Evolutionary conservation across 2,888 invertebrate species (phyloP).

Genomic region (Flabesymbios commensalis): DNA sequence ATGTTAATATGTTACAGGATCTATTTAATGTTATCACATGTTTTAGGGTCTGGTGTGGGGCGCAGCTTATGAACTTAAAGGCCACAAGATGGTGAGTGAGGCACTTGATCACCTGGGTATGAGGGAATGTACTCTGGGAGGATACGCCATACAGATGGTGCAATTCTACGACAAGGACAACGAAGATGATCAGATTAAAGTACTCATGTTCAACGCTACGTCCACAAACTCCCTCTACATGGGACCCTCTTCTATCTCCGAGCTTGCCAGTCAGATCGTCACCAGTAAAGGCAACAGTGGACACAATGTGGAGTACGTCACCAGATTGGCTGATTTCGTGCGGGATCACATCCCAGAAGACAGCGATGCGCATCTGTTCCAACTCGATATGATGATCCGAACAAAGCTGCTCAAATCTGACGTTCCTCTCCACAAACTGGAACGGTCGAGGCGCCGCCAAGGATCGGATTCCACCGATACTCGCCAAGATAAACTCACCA

Average conservation of each 20-base stretch:
- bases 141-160: slow-evolving; percentile 67
- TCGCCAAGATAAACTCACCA: no score
- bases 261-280: slow-evolving; percentile 60
- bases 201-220: slow-evolving; percentile 61
- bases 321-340: slow-evolving; percentile 61
- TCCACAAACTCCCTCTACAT: slow-evolving; percentile 58
- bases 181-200: background rate
- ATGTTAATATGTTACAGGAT: no score
- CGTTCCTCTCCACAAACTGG: no score
- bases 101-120: slow-evolving; percentile 77
- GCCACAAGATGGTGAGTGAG: slow-evolving; percentile 64
- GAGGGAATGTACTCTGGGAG: slow-evolving; percentile 81
- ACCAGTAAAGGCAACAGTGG: slow-evolving; percentile 53
- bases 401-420: no score
- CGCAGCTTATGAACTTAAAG: slow-evolving; percentile 77
- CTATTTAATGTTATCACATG: no score
- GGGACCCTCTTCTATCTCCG: slow-evolving; percentile 54
- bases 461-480: no score
- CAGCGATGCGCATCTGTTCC: slow-evolving; percentile 61
- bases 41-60: slow-evolving; percentile 87
- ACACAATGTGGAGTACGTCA: slow-evolving; percentile 64
- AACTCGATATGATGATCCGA: slow-evolving; percentile 44
- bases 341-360: slow-evolving; percentile 58
- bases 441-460: no score
- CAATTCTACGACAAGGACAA: no score